Percentiles rank a stretch among this genome's conserved stretches.
Evolutionary conservation across 2,113 vertebrate species (phyloP).

Genomic region (Megaceryle torquata): DNA sequence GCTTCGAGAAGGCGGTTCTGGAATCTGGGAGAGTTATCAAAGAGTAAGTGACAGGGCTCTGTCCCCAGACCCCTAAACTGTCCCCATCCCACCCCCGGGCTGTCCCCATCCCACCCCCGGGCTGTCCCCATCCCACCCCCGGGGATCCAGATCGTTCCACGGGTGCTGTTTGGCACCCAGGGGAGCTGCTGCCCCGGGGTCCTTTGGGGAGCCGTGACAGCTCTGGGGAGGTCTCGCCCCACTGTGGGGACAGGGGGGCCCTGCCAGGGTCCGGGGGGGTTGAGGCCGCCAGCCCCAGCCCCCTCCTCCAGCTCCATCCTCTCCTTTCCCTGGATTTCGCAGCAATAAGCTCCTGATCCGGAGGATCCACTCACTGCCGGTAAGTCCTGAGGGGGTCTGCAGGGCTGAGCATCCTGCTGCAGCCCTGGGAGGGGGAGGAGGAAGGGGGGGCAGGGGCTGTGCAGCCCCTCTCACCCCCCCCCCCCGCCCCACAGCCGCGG

Average conservation of each 20-base stretch:
- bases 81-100: not conserved
- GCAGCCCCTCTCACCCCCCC: not conserved
- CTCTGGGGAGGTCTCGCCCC: not conserved
- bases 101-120: not conserved
- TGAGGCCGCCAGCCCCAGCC: too few species aligned
- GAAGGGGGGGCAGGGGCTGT: too few species aligned
- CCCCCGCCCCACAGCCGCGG: slow-evolving; percentile 61
- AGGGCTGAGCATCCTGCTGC: too few species aligned
- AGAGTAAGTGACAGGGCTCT: slow-evolving; percentile 72
- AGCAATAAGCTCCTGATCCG: slow-evolving; percentile 77
- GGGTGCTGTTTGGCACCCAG: rapidly evolving
- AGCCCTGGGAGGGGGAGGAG: too few species aligned
- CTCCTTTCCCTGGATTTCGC: not conserved
- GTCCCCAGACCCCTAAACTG: too few species aligned
- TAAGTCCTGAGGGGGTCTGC: slow-evolving; percentile 57
- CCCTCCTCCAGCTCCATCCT: not conserved
- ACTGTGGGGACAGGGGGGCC: not conserved
- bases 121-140: not conserved
- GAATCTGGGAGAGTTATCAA: slow-evolving; percentile 64
- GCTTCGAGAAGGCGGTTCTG: slow-evolving; percentile 81
- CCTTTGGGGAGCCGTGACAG: not conserved
- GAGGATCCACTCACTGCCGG: slow-evolving; percentile 87
- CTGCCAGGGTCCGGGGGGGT: too few species aligned
- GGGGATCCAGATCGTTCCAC: rapidly evolving
- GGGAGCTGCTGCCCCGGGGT: too few species aligned